phyloP scores from a whole-genome alignment of 2,797 vertebrate species.

The Arctocebus calabarensis region DNA sequence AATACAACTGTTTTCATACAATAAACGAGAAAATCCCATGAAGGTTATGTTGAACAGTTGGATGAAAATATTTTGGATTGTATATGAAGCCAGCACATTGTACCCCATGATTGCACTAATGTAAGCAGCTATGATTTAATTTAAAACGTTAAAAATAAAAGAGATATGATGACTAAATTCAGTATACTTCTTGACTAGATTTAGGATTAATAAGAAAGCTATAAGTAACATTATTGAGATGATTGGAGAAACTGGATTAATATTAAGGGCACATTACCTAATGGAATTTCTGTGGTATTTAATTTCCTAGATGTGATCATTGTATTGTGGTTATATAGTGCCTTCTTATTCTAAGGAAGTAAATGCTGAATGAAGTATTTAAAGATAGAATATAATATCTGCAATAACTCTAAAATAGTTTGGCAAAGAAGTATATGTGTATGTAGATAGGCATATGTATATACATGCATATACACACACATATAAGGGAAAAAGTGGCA shows the following conservation, averaged over 20 bases:
- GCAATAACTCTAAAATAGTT: background rate
- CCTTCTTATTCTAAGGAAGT: background rate
- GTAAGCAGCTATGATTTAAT: too few relatives aligned
- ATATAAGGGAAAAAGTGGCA: background rate
- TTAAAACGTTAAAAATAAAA: background rate
- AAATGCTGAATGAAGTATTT: background rate
- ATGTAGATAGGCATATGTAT: background rate
- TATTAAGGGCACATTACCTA: background rate
- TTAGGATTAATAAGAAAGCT: background rate
- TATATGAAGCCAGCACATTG: too few relatives aligned
- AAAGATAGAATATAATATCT: background rate
- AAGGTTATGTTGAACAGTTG: too few relatives aligned
- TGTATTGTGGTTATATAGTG: background rate
- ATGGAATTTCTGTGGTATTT: background rate
- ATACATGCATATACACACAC: fast-evolving
- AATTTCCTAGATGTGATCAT: background rate
- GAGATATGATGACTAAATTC: background rate
- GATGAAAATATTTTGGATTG: too few relatives aligned
- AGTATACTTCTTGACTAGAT: background rate
- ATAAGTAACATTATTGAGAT: background rate
- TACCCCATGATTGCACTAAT: too few relatives aligned
- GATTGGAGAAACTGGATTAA: background rate
- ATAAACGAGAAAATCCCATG: too few relatives aligned
- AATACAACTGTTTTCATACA: too few relatives aligned
- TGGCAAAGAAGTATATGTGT: background rate